A percentile compares a stretch with the other conserved stretches of the same genome.
phyloP scores from a whole-genome alignment of 2,113 vertebrate species.

The Gadus macrocephalus region DNA sequence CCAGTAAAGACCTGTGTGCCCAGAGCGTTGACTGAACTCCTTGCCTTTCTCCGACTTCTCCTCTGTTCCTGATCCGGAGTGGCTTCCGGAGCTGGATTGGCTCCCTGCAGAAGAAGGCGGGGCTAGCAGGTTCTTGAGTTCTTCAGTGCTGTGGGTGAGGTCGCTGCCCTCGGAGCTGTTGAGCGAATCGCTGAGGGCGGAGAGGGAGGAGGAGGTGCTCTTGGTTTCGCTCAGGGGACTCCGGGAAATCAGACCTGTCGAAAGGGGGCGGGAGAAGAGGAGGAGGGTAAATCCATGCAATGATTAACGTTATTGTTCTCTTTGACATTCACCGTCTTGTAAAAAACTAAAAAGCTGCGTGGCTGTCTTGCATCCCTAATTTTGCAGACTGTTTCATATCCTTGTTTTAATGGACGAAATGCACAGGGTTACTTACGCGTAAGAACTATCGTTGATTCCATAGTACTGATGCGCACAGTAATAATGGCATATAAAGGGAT shows the following conservation, averaged over 20 bases:
- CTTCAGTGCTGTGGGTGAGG: constrained; percentile 80
- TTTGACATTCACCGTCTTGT: no score
- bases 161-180: constrained; percentile 93
- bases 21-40: constrained; percentile 11
- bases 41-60: constrained; percentile 96
- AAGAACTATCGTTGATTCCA: no score
- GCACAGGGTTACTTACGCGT: neutral
- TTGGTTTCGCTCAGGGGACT: constrained; percentile 87
- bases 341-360: no score
- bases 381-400: no score
- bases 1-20: no score
- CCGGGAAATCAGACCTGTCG: constrained; percentile 76
- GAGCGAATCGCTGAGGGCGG: constrained; percentile 93
- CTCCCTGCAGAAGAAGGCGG: constrained; percentile 86
- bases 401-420: neutral
- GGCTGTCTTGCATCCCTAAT: no score
- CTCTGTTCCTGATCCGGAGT: constrained; percentile 82
- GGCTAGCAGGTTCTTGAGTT: constrained; percentile 85
- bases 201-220: constrained; percentile 91
- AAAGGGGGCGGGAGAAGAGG: neutral
- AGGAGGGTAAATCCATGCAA: neutral
- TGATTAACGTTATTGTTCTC: no score
- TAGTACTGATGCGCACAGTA: no score
- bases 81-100: constrained; percentile 83
- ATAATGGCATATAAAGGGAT: no score